Evolutionary conservation across 2,797 vertebrate genomes (phyloP), one percentile per base, ranked within the genome.

Genomic region (Bovichtus diacanthus): DNA sequence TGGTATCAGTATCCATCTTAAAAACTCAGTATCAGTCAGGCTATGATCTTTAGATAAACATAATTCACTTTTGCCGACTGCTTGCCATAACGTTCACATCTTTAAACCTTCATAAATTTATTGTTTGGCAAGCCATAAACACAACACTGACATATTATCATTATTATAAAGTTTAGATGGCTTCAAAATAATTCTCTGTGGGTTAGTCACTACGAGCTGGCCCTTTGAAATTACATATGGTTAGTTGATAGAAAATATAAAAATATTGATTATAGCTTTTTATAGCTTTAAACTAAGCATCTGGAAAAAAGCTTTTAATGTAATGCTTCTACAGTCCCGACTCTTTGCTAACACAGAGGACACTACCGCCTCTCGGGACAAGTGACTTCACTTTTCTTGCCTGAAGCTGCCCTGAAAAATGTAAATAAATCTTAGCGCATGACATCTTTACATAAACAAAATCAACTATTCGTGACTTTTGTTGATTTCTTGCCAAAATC

Each of bases 401-500:
- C 23, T 38, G 34, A 79, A 55, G 46, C 68, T 74, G 39, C 23
- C 49, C 21, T 47, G 27, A 67, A 39, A 59, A 41, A 54, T 62
- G 3, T 43, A 12, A 41, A 75, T 59, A 63, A 64, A 71, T 72
- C 55, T 46, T 9, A 59, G 49, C 41, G 19, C 64, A n/a, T 39
- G 60, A 69, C 69, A 75, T 64, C 29, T 58, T 77, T n/a, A 51
- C 43, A 67, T 71, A 74, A 67, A 76, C 63, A 9, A 38, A 61
- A 82, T 70, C 49, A 69, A 38, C 11, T 21, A 64, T 51, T 63
- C 4, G 31, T 62, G 67, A 55, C 15, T 15, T 60, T 39, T 56
- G 23, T 8, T 1, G 9, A 34, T 47, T 54, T 64, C 25, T 38
- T 9, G 51, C 71, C 64, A 71, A 73, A 69, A 51, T 70, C 31